phyloP scores from a whole-genome alignment of 1,140 invertebrate genomes.

The Micrasema longulum region DNA sequence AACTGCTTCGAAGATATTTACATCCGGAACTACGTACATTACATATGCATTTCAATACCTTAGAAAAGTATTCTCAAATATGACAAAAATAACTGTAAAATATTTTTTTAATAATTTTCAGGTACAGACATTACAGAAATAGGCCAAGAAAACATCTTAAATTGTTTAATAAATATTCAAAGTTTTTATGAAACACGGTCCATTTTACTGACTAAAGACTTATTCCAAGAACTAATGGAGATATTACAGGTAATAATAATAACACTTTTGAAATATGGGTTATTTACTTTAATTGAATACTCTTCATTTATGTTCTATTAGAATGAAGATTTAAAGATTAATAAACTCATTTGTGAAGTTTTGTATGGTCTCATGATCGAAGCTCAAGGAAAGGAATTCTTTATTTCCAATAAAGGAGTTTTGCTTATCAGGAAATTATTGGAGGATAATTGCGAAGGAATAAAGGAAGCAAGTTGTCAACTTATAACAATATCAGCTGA shows the following conservation, averaged over 20 bases:
- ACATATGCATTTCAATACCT: background rate
- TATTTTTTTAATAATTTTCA: background rate
- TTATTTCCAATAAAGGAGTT: conserved; percentile 57
- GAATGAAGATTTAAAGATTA: conserved; percentile 60
- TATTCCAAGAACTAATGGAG: conserved; percentile 60
- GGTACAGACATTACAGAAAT: conserved; percentile 7
- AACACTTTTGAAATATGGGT: background rate
- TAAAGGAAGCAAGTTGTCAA: conserved; percentile 56
- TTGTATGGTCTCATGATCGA: conserved; percentile 62
- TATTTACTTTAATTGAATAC: background rate
- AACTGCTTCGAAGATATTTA: conserved; percentile 17
- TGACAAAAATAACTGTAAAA: background rate
- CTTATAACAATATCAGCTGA: conserved; percentile 60
- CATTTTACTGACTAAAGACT: conserved; percentile 53
- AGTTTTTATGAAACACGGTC: background rate
- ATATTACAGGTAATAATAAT: conserved; percentile 59
- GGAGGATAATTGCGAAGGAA: background rate
- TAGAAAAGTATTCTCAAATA: background rate
- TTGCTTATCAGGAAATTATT: background rate
- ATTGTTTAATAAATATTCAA: conserved; percentile 39
- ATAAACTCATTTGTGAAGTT: conserved; percentile 61
- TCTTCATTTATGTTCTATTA: conserved; percentile 46
- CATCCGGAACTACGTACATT: conserved; percentile 2
- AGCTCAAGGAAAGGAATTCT: conserved; percentile 58
- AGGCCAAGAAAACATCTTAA: conserved; percentile 18